These are phyloP conservation scores for Scomber colias DNA, from an alignment of 2,113 vertebrate species.

Conservation along the genomic window DNA sequence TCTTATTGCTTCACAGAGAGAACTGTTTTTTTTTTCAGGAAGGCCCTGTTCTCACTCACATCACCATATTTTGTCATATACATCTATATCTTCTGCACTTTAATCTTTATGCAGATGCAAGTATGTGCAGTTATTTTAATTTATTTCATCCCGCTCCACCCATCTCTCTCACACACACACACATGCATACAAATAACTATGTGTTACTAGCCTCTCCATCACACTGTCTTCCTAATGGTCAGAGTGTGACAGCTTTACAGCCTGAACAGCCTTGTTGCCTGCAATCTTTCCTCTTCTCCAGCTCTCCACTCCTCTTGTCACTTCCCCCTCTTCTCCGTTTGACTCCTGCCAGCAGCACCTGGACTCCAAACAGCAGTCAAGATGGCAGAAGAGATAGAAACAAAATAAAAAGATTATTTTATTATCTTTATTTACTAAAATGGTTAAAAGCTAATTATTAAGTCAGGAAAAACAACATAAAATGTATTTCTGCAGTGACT, in stretches of 20 bases:
- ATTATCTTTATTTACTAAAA: neutral
- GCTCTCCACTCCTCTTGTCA: conserved; percentile 8
- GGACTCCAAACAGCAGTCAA: conserved; percentile 7
- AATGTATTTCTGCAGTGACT: no score
- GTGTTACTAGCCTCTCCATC: neutral
- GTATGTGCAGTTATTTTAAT: no score
- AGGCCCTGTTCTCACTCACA: no score
- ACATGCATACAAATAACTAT: neutral
- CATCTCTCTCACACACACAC: neutral
- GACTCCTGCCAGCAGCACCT: conserved; percentile 66
- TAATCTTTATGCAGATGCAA: no score
- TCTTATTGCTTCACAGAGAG: no score
- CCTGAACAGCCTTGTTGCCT: conserved; percentile 30
- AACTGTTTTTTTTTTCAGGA: no score
- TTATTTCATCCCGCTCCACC: no score
- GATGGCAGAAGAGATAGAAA: neutral
- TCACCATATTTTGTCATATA: no score
- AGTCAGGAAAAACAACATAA: no score
- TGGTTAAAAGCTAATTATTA: neutral
- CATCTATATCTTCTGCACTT: no score
- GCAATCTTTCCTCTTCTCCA: conserved; percentile 8
- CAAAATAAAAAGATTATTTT: neutral
- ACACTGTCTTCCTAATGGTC: neutral
- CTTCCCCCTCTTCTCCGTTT: conserved; percentile 35
- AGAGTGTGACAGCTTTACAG: conserved; percentile 38